Base-by-base conservation (phyloP, 2,888 invertebrate species). In the Blera fallax region DNA sequence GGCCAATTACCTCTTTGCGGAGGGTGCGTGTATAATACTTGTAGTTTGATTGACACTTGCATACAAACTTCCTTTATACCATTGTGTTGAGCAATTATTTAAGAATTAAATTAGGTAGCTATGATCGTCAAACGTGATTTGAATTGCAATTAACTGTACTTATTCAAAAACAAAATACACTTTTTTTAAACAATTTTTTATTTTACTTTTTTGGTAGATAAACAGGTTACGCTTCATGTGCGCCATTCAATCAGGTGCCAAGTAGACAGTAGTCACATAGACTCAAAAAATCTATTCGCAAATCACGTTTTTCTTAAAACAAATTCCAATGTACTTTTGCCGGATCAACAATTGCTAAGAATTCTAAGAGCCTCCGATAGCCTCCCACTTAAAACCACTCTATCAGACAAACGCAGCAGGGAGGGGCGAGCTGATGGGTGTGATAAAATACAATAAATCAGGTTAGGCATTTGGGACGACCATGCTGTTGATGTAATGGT, bases 291-390 rank as follows among this genome's bases (percentile, higher is more conserved):
- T 76, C 27, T 37, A 58, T 76, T 76, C 58, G 67, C 76, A 65
- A 76, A 65, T 76, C 76, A 76, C 65, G 76, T 76, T 7, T 40
- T 65, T 65, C 7, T 29, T 5, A 32, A 54, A 74, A 52, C n/a
- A 14, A 58, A 58, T 56, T 34, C 27, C 58, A 29, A 67, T 50
- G 8, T 21, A 45, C 34, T 62, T 24, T 29, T 4, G 40, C 16
- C 50, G 24, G 24, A 11, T 64, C 24, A 21, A 43, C 29, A 54
- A 54, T 74, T 24, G 24, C 32, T 43, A 54, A 64, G 32, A 43
- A 64, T 52, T 32, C 52, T 40, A 52, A 34, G 11, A 52, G 64
- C 11, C 43, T 29, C 18, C 14, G 29, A 52, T 10, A 6, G 27
- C 14, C 24, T 24, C 58, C 24, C 11, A 24, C 24, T 24, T 10